Conservation (phyloP, 2,113 vertebrate genomes). For the Hippolais icterina region DNA sequence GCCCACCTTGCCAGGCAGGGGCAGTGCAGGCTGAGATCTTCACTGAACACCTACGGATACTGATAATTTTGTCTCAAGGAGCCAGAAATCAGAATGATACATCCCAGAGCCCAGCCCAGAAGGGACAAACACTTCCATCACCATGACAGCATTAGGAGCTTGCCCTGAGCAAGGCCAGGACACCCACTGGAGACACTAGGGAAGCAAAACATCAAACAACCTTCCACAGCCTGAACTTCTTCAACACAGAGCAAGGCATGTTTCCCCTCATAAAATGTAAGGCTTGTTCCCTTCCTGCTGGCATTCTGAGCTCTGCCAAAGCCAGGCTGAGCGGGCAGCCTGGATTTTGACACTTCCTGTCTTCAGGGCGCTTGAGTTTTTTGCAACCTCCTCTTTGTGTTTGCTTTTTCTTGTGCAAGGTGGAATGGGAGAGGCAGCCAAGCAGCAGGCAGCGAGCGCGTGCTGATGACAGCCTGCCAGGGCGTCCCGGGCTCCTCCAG, state of each 20-base stretch:
- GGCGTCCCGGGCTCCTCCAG: background rate
- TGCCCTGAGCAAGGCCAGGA: background rate
- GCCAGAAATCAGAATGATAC: background rate
- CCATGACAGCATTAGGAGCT: background rate
- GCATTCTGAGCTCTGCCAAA: background rate
- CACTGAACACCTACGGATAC: background rate
- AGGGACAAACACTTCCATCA: background rate
- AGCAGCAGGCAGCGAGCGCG: background rate
- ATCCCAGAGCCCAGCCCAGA: background rate
- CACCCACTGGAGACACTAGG: background rate
- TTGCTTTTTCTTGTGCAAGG: slow-evolving; percentile 7
- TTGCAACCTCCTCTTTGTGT: background rate
- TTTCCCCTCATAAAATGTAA: background rate
- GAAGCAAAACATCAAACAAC: background rate
- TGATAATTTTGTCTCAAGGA: background rate
- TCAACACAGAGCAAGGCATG: background rate
- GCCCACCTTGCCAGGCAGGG: background rate
- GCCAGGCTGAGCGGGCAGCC: background rate
- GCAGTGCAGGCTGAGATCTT: background rate
- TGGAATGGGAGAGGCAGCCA: background rate
- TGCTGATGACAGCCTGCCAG: background rate
- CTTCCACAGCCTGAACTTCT: background rate
- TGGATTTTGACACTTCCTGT: slow-evolving; percentile 15
- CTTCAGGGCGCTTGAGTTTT: background rate
- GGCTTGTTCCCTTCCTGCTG: background rate